A percentile compares a stretch with the other conserved stretches of the same genome.
Conservation (phyloP, 2,113 vertebrate species). For the Muscicapa adusta region DNA sequence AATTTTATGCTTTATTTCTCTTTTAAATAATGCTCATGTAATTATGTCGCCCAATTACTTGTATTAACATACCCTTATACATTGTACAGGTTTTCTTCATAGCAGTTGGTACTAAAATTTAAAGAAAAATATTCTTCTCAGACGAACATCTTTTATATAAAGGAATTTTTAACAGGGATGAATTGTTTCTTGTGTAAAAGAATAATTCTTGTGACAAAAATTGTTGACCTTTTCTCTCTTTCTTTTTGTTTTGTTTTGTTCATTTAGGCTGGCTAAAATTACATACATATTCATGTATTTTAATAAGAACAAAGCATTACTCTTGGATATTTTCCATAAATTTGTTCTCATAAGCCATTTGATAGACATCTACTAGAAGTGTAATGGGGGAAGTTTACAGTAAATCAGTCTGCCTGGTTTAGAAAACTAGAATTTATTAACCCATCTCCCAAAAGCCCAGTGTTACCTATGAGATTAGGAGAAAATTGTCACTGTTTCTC, state of each 20-base stretch:
- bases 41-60: background rate
- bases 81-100: background rate
- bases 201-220: slow-evolving; percentile 22
- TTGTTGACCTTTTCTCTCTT: slow-evolving; percentile 69
- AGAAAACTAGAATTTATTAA: slow-evolving; percentile 61
- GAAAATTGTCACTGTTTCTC: slow-evolving; percentile 8
- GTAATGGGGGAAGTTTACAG: slow-evolving; percentile 43
- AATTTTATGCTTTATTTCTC: slow-evolving; percentile 26
- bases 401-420: slow-evolving; percentile 20
- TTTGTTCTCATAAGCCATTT: slow-evolving; percentile 71
- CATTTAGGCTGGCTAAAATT: slow-evolving; percentile 77
- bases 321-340: slow-evolving; percentile 77
- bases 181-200: background rate
- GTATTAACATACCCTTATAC: background rate
- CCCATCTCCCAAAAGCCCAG: background rate
- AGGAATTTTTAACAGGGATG: background rate
- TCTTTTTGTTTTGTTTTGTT: slow-evolving; percentile 69
- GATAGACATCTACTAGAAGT: slow-evolving; percentile 65
- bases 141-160: background rate
- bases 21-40: slow-evolving; percentile 1
- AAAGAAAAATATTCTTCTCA: background rate
- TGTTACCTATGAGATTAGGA: slow-evolving; percentile 17
- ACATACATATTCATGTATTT: slow-evolving; percentile 79
- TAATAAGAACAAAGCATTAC: slow-evolving; percentile 74
- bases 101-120: background rate